Evolutionary conservation across 2,797 vertebrate species (phyloP).

Genomic region (Eulemur mongoz): DNA sequence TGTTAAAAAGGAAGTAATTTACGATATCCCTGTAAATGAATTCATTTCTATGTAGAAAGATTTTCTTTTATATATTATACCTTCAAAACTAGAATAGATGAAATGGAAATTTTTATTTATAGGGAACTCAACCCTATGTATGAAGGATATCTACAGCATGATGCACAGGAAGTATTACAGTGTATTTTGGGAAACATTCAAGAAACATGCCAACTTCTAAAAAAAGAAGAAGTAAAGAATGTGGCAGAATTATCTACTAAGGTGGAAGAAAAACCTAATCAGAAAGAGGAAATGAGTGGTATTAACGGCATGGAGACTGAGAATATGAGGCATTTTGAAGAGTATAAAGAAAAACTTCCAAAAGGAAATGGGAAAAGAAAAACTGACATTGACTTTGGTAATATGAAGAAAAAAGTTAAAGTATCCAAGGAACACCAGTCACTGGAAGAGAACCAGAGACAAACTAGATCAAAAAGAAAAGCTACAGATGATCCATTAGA

Average conservation of each 20-base stretch:
- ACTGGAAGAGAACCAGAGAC: constrained; percentile 85
- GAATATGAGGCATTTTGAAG: constrained; percentile 31
- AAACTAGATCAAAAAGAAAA: constrained; percentile 95
- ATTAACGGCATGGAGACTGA: constrained; percentile 46
- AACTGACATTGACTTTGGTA: constrained; percentile 93
- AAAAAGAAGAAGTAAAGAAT: constrained; percentile 87
- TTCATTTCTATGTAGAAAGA: background rate
- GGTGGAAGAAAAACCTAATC: constrained; percentile 73
- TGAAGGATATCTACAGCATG: constrained; percentile 97
- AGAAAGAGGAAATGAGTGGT: constrained; percentile 69
- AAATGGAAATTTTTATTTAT: constrained; percentile 68
- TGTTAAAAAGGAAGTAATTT: background rate
- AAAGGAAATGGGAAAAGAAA: constrained; percentile 93
- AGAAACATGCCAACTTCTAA: constrained; percentile 94
- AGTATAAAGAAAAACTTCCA: constrained; percentile 82
- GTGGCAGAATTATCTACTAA: constrained; percentile 63
- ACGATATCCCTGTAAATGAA: background rate
- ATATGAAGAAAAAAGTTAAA: constrained; percentile 95
- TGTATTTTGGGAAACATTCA: constrained; percentile 97
- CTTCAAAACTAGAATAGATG: constrained; percentile 57
- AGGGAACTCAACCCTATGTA: constrained; percentile 99
- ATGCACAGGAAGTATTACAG: constrained; percentile 98
- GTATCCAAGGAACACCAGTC: constrained; percentile 86
- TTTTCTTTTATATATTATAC: constrained; percentile 25
- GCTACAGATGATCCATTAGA: constrained; percentile 86